phyloP scores from a whole-genome alignment of 2,888 invertebrate genomes.

The Drosophila meridiana region DNA sequence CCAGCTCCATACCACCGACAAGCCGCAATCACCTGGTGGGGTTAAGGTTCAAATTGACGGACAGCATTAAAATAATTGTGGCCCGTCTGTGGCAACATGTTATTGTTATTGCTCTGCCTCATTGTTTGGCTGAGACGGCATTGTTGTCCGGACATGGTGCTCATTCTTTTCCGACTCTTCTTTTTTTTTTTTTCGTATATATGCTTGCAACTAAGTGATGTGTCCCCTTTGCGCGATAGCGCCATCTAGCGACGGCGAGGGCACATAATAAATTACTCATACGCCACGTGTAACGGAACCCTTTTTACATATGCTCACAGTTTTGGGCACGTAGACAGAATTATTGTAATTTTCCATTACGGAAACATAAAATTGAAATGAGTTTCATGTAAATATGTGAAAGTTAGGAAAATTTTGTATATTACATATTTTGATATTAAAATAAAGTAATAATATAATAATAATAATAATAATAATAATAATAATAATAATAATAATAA shows the following conservation, averaged over 20 bases:
- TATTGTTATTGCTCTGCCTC: slow-evolving; percentile 38
- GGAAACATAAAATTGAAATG: neutral
- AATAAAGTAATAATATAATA: too few relatives aligned
- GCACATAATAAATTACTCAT: slow-evolving; percentile 44
- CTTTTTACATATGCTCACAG: neutral
- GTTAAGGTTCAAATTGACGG: slow-evolving; percentile 37
- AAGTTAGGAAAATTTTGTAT: too few relatives aligned
- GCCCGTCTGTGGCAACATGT: slow-evolving; percentile 32
- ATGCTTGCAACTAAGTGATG: slow-evolving; percentile 12
- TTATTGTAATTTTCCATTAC: neutral
- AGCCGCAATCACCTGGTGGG: neutral
- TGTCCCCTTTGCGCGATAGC: slow-evolving; percentile 13
- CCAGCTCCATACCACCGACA: neutral
- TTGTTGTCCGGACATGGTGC: slow-evolving; percentile 40
- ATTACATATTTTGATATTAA: too few relatives aligned
- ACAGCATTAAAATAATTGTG: slow-evolving; percentile 52
- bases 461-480: too few relatives aligned
- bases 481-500: too few relatives aligned
- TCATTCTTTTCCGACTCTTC: neutral
- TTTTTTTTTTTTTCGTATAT: neutral
- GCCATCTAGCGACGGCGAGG: slow-evolving; percentile 24
- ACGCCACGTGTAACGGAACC: slow-evolving; percentile 32
- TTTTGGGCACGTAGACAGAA: neutral
- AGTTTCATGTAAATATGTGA: neutral
- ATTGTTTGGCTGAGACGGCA: slow-evolving; percentile 44